Conservation (phyloP, 2,888 invertebrate species). For the Drosophila setosimentum region DNA sequence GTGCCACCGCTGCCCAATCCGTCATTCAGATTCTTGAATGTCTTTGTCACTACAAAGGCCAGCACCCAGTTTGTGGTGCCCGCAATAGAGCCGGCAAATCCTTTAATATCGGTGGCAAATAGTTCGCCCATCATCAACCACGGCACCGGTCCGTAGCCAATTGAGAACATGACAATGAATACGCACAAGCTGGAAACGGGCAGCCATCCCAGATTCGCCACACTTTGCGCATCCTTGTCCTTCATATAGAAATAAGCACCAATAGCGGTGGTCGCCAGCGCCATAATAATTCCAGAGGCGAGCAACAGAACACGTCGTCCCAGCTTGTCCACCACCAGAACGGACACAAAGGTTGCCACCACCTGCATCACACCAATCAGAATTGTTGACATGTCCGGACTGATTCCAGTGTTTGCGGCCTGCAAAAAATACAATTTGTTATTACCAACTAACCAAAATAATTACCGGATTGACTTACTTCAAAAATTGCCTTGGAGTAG, state of each 20-base stretch:
- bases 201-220: constrained; percentile 89
- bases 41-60: constrained; percentile 92
- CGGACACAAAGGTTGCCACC: constrained; percentile 88
- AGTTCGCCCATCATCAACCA: constrained; percentile 92
- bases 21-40: constrained; percentile 87
- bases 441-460: neutral
- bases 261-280: constrained; percentile 89
- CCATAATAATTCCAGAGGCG: constrained; percentile 90
- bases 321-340: constrained; percentile 91
- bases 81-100: constrained; percentile 91
- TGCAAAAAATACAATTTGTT: constrained; percentile 28
- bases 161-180: constrained; percentile 92
- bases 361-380: constrained; percentile 94
- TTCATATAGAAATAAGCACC: constrained; percentile 89
- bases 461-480: constrained; percentile 85
- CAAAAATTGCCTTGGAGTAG: constrained; percentile 91
- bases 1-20: constrained; percentile 88
- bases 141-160: constrained; percentile 95
- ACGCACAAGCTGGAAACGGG: constrained; percentile 90
- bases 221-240: constrained; percentile 78
- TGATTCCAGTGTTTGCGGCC: constrained; percentile 85
- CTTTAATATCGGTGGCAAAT: constrained; percentile 92
- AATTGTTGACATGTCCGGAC: constrained; percentile 89
- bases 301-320: constrained; percentile 92
- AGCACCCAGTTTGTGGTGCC: constrained; percentile 93